Evolutionary conservation across 2,113 vertebrate species (phyloP).

Genomic region (Zosterops lateralis): DNA sequence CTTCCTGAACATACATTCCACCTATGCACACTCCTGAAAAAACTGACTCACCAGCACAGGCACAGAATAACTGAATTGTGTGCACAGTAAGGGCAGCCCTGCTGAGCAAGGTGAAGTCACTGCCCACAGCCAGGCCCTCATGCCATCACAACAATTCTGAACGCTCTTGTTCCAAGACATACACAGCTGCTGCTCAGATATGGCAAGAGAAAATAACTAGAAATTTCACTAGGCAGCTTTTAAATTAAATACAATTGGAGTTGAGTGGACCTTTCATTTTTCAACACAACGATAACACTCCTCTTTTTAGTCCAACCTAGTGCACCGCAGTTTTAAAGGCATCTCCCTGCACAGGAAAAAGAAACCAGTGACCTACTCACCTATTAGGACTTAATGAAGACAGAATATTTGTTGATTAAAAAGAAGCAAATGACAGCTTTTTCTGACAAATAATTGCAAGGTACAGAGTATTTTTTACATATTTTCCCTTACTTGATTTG

Average conservation of each 20-base stretch:
- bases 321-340: neutral
- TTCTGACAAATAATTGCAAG: neutral
- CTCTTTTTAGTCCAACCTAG: neutral
- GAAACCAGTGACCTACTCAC: neutral
- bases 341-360: neutral
- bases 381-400: neutral
- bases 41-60: neutral
- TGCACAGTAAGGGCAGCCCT: neutral
- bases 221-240: neutral
- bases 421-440: neutral
- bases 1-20: neutral
- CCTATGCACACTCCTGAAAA: neutral
- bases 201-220: neutral
- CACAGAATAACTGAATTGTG: neutral
- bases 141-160: neutral
- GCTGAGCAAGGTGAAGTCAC: neutral
- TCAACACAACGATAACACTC: rapidly evolving
- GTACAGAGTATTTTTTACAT: neutral
- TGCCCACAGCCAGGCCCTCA: neutral
- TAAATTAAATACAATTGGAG: neutral
- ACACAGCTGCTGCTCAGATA: neutral
- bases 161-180: neutral
- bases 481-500: neutral
- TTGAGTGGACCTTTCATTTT: neutral
- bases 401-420: neutral